Evolutionary conservation across 2,113 vertebrate genomes (phyloP).

Genomic region (Scytalopus superciliaris): DNA sequence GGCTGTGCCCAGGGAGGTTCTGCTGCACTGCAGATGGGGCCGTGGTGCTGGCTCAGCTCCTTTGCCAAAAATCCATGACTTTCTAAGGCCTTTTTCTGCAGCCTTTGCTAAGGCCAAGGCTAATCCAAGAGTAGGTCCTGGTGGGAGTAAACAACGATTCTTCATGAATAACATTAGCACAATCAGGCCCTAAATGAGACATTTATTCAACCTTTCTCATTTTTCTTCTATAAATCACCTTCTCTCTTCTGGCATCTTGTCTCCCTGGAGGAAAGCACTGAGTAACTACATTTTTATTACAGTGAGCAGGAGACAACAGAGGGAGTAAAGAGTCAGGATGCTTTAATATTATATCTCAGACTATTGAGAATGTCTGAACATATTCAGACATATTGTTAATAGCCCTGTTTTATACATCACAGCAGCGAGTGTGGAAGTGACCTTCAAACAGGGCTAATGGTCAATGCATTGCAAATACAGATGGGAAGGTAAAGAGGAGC

Average conservation of each 20-base stretch:
- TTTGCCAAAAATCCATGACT: neutral
- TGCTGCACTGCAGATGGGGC: neutral
- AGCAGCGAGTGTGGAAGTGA: neutral
- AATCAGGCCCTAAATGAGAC: neutral
- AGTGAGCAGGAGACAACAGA: neutral
- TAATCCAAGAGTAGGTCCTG: neutral
- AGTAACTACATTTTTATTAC: neutral
- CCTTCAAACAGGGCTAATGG: neutral
- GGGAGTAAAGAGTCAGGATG: neutral
- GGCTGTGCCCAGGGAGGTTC: neutral
- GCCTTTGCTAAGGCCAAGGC: neutral
- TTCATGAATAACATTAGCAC: neutral
- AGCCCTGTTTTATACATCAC: neutral
- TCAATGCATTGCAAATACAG: neutral
- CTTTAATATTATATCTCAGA: neutral
- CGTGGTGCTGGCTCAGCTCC: neutral
- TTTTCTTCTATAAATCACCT: conserved; percentile 3
- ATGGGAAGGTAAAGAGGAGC: neutral
- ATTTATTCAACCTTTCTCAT: neutral
- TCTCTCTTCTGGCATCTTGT: neutral
- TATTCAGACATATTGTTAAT: neutral
- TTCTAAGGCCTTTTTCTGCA: neutral
- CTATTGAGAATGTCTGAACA: neutral
- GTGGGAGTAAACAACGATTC: neutral
- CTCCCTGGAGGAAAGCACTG: neutral